Conservation (phyloP, 2,797 vertebrate species). For the Leuciscus waleckii region DNA sequence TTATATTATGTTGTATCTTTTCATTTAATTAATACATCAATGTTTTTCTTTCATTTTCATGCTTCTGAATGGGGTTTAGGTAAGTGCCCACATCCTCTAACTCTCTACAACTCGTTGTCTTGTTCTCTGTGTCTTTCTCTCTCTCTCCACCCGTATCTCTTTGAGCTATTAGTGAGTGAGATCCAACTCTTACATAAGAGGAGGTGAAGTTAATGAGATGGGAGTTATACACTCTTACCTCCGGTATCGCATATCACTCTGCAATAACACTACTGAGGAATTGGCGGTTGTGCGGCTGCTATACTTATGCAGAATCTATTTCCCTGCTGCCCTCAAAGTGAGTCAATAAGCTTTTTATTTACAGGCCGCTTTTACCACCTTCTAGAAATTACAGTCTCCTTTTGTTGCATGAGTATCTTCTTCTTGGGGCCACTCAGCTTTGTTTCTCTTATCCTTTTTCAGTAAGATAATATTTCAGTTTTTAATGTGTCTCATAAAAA, state of each 20-base stretch:
- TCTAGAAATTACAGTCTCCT: conserved; percentile 38
- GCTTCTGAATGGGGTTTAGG: conserved; percentile 13
- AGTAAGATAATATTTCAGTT: not conserved
- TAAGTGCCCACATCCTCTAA: not conserved
- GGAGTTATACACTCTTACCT: conserved; percentile 41
- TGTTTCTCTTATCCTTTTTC: not conserved
- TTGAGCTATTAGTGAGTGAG: conserved; percentile 21
- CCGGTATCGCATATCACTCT: conserved; percentile 30
- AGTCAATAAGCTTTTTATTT: conserved; percentile 57
- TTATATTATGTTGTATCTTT: not conserved
- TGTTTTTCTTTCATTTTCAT: not conserved
- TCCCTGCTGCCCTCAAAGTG: conserved; percentile 25
- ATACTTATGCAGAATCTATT: conserved; percentile 52
- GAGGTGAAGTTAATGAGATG: conserved; percentile 47
- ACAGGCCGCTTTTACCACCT: conserved; percentile 45
- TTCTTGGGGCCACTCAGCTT: conserved; percentile 51
- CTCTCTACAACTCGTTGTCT: not conserved
- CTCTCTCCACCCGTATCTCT: not conserved
- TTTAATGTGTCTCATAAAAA: not conserved
- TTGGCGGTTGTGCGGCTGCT: conserved; percentile 19
- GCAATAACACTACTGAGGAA: conserved; percentile 49
- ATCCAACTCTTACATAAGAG: conserved; percentile 48
- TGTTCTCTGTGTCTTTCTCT: not conserved
- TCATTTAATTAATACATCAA: not conserved
- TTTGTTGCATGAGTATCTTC: conserved; percentile 51